Base-by-base conservation (phyloP, 2,888 invertebrate species). In the Erannis defoliaria region DNA sequence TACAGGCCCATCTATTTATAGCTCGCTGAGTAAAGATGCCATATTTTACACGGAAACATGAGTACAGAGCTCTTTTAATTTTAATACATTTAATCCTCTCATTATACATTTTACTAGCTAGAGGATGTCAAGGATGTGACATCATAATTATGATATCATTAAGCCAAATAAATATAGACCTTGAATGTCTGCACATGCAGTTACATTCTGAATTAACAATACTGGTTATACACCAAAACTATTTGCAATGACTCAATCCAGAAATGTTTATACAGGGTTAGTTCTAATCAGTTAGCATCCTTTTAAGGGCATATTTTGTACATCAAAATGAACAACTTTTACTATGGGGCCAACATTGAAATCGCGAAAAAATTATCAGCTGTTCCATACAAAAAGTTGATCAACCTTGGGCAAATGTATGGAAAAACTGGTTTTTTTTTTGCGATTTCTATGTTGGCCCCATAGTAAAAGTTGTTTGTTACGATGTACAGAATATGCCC, bases 1-100 rank as follows among this genome's bases (percentile, higher is more conserved):
- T 37, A 43, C 19, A 31, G 21, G 12, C 35, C 49, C 59, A 50
- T 55, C 56, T 64, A 64, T 64, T 56, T 60, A 48, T 59, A 64
- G 42, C 57, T 54, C 33, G 19, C 29, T 51, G 29, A 18, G 35
- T 35, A 21, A 38, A 33, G 29, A 19, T 51, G n/a, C 31, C 51
- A 51, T 51, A 40, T 51, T 29, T 51, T 19, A 18, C 16, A 26
- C 9, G 12, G 23, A 26, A 38, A 38, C 38, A 50, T 37, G 37
- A 26, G 26, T 26, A 10, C 37, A 33, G n/a, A 35, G 14, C 14
- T n/a, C 12, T 48, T 49, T 29, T 12, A 35, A 12, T 19, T 33
- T 33, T 48, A 19, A 33, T 14, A 35, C 9, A 23, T n/a, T 21
- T 21, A 18, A 40, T 40, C 51, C 40, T 29, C 26, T 31, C 1